Conservation (phyloP, 2,113 vertebrate genomes). For the Ageneiosus marmoratus region DNA sequence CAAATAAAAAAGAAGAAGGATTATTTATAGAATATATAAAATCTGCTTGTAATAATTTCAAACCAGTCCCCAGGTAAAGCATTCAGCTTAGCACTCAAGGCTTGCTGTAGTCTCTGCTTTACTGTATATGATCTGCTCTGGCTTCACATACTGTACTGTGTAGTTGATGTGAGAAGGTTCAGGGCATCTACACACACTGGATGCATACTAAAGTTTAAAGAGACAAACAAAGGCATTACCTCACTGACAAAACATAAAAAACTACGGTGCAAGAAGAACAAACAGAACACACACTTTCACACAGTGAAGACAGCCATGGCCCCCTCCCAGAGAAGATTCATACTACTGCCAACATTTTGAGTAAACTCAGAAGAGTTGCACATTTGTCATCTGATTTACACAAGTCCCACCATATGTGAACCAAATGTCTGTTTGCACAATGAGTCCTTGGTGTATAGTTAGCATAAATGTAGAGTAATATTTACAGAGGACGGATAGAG, state of each 20-base stretch:
- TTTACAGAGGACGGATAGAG: background rate
- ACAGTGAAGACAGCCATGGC: background rate
- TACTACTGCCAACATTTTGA: conserved; percentile 26
- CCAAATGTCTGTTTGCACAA: conserved; percentile 40
- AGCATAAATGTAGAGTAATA: background rate
- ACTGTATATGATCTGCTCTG: background rate
- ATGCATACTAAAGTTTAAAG: background rate
- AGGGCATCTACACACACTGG: background rate
- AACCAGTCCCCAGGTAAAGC: background rate
- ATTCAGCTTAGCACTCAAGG: no score
- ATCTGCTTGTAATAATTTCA: background rate
- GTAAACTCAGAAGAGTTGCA: background rate
- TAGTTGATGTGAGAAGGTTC: background rate
- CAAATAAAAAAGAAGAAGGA: background rate
- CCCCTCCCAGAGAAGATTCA: conserved; percentile 2
- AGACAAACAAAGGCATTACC: conserved; percentile 1
- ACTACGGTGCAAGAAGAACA: background rate
- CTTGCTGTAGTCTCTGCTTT: background rate
- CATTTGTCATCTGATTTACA: conserved; percentile 40
- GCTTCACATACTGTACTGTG: background rate
- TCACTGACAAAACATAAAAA: background rate
- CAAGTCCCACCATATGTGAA: conserved; percentile 35
- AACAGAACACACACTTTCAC: background rate
- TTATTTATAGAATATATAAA: background rate
- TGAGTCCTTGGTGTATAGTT: background rate